phyloP scores from a whole-genome alignment of 2,113 vertebrate species.

The Callipepla squamata region DNA sequence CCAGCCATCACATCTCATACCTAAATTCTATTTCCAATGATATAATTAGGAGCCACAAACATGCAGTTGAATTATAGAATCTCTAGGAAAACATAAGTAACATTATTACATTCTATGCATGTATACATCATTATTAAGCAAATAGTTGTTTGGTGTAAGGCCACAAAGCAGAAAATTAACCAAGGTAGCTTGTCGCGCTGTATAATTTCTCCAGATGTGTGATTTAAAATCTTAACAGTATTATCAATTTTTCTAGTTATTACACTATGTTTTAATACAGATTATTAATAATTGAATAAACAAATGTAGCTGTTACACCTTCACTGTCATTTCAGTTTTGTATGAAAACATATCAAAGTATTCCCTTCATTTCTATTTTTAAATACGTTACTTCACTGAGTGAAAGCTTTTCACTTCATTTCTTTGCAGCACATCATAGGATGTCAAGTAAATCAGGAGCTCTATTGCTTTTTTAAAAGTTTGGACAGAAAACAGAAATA shows the following conservation, averaged over 20 bases:
- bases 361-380: not conserved
- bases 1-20: not conserved
- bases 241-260: not conserved
- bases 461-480: not conserved
- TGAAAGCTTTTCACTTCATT: not conserved
- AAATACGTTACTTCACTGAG: not conserved
- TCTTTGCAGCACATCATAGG: not conserved
- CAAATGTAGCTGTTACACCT: not conserved
- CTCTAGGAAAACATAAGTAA: not conserved
- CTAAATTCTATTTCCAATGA: not conserved
- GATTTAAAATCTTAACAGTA: conserved; percentile 23
- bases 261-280: not conserved
- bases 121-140: conserved; percentile 27
- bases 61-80: conserved; percentile 1
- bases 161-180: conserved; percentile 44
- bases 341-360: not conserved
- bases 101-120: not conserved
- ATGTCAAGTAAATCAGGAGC: not conserved
- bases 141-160: not conserved
- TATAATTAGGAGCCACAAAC: conserved; percentile 22
- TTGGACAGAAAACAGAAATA: not conserved
- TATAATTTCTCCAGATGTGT: not conserved
- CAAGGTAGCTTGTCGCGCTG: conserved; percentile 1
- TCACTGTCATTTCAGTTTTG: not conserved
- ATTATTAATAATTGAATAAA: conserved; percentile 10